Evolutionary conservation across 2,113 vertebrate genomes (phyloP).

Genomic region (Arothron firmamentum): DNA sequence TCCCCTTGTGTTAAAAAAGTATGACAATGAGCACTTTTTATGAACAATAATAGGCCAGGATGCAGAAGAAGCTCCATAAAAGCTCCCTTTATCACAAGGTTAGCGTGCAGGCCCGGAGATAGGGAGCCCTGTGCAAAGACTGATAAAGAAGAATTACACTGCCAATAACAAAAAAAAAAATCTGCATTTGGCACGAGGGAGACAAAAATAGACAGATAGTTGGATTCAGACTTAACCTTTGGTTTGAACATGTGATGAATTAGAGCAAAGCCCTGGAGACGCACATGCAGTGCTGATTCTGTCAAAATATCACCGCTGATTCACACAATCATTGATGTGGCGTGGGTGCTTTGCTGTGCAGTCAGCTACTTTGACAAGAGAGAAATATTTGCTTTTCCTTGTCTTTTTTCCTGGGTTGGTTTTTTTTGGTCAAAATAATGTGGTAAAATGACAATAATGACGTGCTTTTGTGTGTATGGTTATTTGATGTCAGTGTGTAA

Average conservation of each 20-base stretch:
- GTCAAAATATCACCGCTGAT: slow-evolving; percentile 48
- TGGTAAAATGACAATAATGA: not conserved
- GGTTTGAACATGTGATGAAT: slow-evolving; percentile 30
- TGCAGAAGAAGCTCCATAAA: not conserved
- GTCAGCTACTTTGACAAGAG: slow-evolving; percentile 6
- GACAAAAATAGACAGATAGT: slow-evolving; percentile 22
- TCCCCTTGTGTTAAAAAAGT: too few species aligned
- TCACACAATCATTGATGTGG: slow-evolving; percentile 55
- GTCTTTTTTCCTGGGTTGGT: slow-evolving; percentile 6
- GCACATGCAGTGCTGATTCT: slow-evolving; percentile 32
- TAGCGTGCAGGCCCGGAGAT: not conserved
- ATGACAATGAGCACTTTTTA: not conserved
- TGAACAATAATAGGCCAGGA: slow-evolving; percentile 27
- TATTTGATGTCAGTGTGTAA: slow-evolving; percentile 9
- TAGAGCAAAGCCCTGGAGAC: slow-evolving; percentile 36
- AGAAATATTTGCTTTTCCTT: slow-evolving; percentile 25
- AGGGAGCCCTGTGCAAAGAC: not conserved
- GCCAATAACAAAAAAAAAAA: slow-evolving; percentile 14
- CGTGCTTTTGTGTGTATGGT: not conserved
- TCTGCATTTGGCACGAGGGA: slow-evolving; percentile 10
- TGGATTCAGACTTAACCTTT: slow-evolving; percentile 20
- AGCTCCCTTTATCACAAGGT: too few species aligned
- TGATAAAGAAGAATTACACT: not conserved
- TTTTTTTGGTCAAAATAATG: not conserved
- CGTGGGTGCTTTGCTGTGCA: slow-evolving; percentile 7